Base-by-base conservation (phyloP, 2,797 vertebrate genomes). In the Zenarchopterus dispar region DNA sequence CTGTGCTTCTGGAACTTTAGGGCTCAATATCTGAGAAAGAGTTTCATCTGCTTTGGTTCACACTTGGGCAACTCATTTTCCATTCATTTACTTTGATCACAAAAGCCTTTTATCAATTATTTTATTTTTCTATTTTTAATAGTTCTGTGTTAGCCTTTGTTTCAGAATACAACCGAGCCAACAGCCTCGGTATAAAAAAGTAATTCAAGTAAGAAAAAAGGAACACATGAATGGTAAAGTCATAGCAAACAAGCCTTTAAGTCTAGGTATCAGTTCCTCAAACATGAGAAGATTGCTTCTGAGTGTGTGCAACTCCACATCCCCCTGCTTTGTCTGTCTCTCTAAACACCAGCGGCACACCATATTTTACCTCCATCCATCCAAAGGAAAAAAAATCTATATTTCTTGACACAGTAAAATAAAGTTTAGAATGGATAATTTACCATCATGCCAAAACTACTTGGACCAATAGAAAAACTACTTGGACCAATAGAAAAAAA, bases 341-440 rank as follows among this genome's bases (percentile, higher is more conserved):
- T 75, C 62, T 70, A 65, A 81, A 74, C 26, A 62, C 57, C 48
- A 42, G 51, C 69, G 68, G 63, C 76, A 80, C 67, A 56, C 58
- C 11, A 18, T 42, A 59, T 65, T 65, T 69, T 67, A 62, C 67
- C 47, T 51, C 48, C 10, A 48, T 65, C 67, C 66, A 58, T n/a
- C n/a, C n/a, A n/a, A n/a, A n/a, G n/a, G n/a, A n/a, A n/a, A n/a
- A 75, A 63, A 42, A 56, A 77, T 77, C 58, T 69, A 82, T 84
- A 79, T 67, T 79, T 84, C 60, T 62, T 82, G 72, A 82, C 71
- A 76, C 63, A 56, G 69, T 62, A 75, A 72, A 83, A 86, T 77
- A 80, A 88, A 84, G 56, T 82, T 81, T 63, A 67, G 73, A 78
- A 81, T 76, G 56, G 76, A 89, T 89, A 86, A 90, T 91, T 90